Evolutionary conservation across 2,113 vertebrate species (phyloP), one percentile per base, ranked within the genome.

Genomic region (Nesogale talazaci): DNA sequence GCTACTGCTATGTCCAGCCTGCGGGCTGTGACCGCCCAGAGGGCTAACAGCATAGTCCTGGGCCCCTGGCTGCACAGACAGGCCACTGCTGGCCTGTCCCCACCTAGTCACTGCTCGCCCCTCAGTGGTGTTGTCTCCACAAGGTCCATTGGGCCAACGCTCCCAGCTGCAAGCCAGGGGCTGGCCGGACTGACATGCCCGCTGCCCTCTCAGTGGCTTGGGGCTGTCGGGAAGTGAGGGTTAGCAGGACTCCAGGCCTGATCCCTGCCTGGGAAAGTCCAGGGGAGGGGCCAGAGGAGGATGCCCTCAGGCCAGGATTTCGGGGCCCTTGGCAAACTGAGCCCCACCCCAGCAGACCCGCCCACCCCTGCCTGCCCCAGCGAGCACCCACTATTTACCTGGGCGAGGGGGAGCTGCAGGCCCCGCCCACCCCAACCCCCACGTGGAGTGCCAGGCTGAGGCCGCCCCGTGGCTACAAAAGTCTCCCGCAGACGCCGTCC

Each of bases 391-490:
- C 94, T 98, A 65, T 97, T 98, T 98, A 96, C 96, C 91, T 75
- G 92, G 95, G 86, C 0, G n/a, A 90, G 93, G 86, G 92, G 93
- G 85, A 69, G 10, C 4, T 3, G 1, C 46, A 57, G 94, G 94
- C 91, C 95, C 85, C 36, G 96, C 97, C 96, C 36, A 96, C 97
- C 96, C 98, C 97, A 78, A 97, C 93, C 81, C 80, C 75, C 97
- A 97, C 95, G 97, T 97, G 96, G 96, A 95, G 96, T 92, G 59
- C 96, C 92, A 93, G 97, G 97, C 34, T 1, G 86, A 95, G 98
- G 97, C 98, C 97, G 15, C 94, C 94, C 97, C 76, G 87, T 93
- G 95, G 77, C 96, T 98, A 98, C 97, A 98, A 98, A 98, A 98
- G 97, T 65, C 93, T 88, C 27, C 0, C 75, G 90, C 83, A 2